A percentile compares a stretch with the other conserved stretches of the same genome.
Evolutionary conservation across 2,888 invertebrate genomes (phyloP).

Genomic region (Gibbula magus): DNA sequence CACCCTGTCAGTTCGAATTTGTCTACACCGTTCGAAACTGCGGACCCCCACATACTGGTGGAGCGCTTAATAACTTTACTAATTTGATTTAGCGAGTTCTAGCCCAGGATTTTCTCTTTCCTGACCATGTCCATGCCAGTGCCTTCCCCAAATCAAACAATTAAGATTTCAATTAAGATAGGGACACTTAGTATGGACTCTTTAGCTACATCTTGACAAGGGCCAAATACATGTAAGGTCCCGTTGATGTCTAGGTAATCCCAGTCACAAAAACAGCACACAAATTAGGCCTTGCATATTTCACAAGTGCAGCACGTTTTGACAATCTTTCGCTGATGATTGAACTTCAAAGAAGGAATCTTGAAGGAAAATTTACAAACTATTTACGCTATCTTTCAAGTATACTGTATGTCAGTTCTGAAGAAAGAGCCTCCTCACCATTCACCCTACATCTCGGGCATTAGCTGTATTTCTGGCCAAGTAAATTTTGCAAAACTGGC

Average conservation of each 20-base stretch:
- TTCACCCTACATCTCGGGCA: background rate
- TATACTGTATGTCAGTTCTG: background rate
- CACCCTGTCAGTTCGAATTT: conserved; percentile 39
- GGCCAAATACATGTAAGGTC: conserved; percentile 14
- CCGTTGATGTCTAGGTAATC: background rate
- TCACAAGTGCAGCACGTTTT: conserved; percentile 16
- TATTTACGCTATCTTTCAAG: conserved; percentile 5
- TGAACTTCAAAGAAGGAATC: conserved; percentile 9
- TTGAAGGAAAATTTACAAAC: background rate
- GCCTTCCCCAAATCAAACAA: conserved; percentile 20
- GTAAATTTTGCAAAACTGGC: background rate
- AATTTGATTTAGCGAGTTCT: conserved; percentile 2
- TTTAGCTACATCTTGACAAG: conserved; percentile 15
- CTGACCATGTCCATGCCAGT: background rate
- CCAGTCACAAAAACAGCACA: background rate
- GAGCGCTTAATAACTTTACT: background rate
- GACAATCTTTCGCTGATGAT: conserved; percentile 2
- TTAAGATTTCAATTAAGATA: conserved; percentile 30
- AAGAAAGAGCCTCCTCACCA: too few species aligned
- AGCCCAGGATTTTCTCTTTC: background rate
- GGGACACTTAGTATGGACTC: background rate
- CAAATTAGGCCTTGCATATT: background rate
- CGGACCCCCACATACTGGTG: background rate
- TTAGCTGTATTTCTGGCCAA: background rate
- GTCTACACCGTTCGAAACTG: conserved; percentile 6